A percentile compares a stretch with the other conserved stretches of the same genome.
These are phyloP conservation scores for Megalopta genalis DNA, from an alignment of 1,140 invertebrate genomes.

Conservation along the genomic window DNA sequence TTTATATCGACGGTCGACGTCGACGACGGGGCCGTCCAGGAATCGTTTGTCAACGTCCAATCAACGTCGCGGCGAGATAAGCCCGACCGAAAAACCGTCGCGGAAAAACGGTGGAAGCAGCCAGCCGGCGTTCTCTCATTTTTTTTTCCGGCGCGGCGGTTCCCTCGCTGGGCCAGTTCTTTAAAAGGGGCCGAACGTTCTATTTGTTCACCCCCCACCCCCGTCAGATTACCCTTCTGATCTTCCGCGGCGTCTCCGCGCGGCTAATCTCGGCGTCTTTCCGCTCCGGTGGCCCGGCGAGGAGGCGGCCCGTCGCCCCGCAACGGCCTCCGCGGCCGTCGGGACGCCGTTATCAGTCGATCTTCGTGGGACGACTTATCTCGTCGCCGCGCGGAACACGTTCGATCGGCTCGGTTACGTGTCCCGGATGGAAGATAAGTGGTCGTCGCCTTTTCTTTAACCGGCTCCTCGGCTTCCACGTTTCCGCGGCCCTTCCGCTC, in stretches of 20 bases:
- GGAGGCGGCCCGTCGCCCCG: slow-evolving; percentile 4
- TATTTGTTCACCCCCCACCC: slow-evolving; percentile 18
- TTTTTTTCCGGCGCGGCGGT: too few relatives aligned
- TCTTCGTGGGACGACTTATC: slow-evolving; percentile 4
- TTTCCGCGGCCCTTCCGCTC: background rate
- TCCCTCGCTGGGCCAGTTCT: background rate
- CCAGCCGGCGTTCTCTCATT: background rate
- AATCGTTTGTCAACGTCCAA: slow-evolving; percentile 76
- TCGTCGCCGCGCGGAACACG: background rate
- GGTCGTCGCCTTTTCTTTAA: background rate
- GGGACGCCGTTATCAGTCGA: slow-evolving; percentile 7
- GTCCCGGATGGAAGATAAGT: slow-evolving; percentile 27
- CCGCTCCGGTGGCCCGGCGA: slow-evolving; percentile 12
- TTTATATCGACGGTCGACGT: slow-evolving; percentile 63
- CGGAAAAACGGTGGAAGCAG: slow-evolving; percentile 13
- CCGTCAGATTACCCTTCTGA: slow-evolving; percentile 28
- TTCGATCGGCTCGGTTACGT: slow-evolving; percentile 36
- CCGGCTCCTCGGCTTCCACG: too few relatives aligned
- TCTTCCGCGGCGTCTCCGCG: slow-evolving; percentile 2
- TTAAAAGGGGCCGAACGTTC: slow-evolving; percentile 12
- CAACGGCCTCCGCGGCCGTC: background rate
- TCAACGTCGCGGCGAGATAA: slow-evolving; percentile 65
- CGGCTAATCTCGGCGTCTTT: slow-evolving; percentile 38
- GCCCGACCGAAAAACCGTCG: slow-evolving; percentile 1
- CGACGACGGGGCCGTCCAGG: slow-evolving; percentile 48